These are phyloP conservation scores for Oncorhynchus tshawytscha DNA, from an alignment of 2,113 vertebrate species.

Conservation along the genomic window DNA sequence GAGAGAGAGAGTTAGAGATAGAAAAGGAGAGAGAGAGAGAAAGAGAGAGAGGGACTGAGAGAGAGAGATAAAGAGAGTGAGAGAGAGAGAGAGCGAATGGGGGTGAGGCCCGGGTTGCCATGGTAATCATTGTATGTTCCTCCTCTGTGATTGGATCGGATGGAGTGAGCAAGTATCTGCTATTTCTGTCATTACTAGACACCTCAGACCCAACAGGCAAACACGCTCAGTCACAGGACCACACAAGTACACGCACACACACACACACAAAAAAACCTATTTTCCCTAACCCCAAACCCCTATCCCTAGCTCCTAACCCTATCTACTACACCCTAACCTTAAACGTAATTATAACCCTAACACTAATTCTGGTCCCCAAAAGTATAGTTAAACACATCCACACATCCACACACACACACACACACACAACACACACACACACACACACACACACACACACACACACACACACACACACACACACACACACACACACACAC, in stretches of 20 bases:
- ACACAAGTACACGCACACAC: constrained; percentile 29
- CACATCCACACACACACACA: constrained; percentile 7
- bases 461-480: constrained; percentile 17
- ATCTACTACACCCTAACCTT: too few relatives aligned
- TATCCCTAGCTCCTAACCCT: too few relatives aligned
- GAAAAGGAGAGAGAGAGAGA: constrained; percentile 83
- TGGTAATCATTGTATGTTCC: constrained; percentile 76
- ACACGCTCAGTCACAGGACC: constrained; percentile 58
- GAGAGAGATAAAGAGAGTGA: too few relatives aligned
- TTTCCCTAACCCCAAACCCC: too few relatives aligned
- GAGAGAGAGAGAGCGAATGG: too few relatives aligned
- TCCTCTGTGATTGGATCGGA: constrained; percentile 70
- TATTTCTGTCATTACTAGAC: constrained; percentile 64
- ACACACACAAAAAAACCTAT: background rate
- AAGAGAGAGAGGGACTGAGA: constrained; percentile 78
- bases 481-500: too few relatives aligned
- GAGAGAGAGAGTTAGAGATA: too few relatives aligned
- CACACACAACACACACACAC: background rate
- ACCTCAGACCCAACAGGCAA: constrained; percentile 52
- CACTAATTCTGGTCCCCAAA: too few relatives aligned
- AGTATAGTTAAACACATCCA: too few relatives aligned
- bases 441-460: background rate
- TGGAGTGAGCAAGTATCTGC: constrained; percentile 69
- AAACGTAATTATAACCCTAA: too few relatives aligned
- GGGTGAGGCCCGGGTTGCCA: constrained; percentile 64